Base-by-base conservation (phyloP, 1,140 invertebrate genomes). In the Onthophagus taurus region DNA sequence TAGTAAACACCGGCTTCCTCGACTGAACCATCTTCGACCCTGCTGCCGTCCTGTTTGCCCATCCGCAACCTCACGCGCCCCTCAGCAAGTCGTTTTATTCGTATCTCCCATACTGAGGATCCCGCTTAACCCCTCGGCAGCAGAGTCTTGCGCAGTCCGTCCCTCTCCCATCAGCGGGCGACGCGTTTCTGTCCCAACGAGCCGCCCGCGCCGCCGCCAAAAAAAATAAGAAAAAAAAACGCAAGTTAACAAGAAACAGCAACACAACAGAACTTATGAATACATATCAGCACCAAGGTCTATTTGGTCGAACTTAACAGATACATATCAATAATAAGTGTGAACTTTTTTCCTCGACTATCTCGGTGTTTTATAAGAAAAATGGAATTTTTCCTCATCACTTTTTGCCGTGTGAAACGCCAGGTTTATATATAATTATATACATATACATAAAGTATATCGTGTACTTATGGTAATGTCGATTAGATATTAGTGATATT, bases 1-100 rank as follows among this genome's bases (percentile, higher is more conserved):
- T 97, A 49, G 88, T 94, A 31, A 92, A 93, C 67, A 97, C 92
- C 46, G 92, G 92, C 48, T 96, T 97, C 71, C 80, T 96, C 58
- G 90, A 94, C 72, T 94, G 83, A 89, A 75, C 74, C 72, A 73
- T 74, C 52, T 36, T 47, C 42, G 60, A 63, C 59, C 59, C 60
- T 63, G 61, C 59, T 63, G 61, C 58, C 58, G 46, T 57, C 26
- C 53, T 59, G 49, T 63, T 60, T 49, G 58, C 56, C 44, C 59
- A 63, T 44, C 61, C 61, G 9, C 59, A 60, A 52, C 61, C 61
- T 26, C 59, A 63, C 43, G 43, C 58, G 37, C 61, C 59, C 17
- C 51, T 62, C 21, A 62, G 57, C 47, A 64, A 59, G 53, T 54
- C 52, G 30, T 64, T 61, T 46, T 64, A 63, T 42, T 64, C 60